Evolutionary conservation across 2,113 vertebrate genomes (phyloP), one percentile per base, ranked within the genome.

Genomic region (Scophthalmus maximus): DNA sequence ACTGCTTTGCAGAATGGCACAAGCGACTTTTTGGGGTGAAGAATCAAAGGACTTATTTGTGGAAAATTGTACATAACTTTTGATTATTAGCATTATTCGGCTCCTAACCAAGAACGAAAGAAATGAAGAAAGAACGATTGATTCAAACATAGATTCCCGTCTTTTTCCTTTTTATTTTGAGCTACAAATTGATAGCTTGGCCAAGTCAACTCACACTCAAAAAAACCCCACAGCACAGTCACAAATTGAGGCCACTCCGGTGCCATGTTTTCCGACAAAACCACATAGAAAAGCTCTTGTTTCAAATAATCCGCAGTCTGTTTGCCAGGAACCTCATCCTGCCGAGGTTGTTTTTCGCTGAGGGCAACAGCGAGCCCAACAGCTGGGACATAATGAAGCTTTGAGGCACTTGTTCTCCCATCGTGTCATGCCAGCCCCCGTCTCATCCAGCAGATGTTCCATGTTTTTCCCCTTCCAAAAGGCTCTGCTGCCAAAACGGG

Each of bases 371-470:
- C 78, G 59, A 90, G 86, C 79, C 89, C 89, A 91, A 90, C 91
- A 92, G 88, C 91, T 92, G 91, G 89, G 81, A 91, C 87, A 92
- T 93, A 92, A 93, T 93, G 92, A 91, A 92, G 90, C 91, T 91
- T 85, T 87, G 79, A 93, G 91, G 90, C 90, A 70, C 89, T 87
- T 91, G 90, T 93, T 91, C 79, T 87, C 84, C 74, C 82, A 82
- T 88, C 89, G 78, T 93, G 89, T 89, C 57, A 85, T 71, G 85
- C 87, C 84, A 89, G 92, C 88, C 74, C 81, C 81, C 88, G 84
- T 92, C 91, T 92, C 77, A 83, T 84, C 81, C 68, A 85, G 87
- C 91, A 93, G 90, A 90, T 91, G 91, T 92, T 93, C 84, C 78
- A 17, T 69, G 60, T 82, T 88, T 88, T 82, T 87, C 83, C n/a